These are phyloP conservation scores for Amitus sp. DNA, from an alignment of 2,888 invertebrate species.

Conservation along the genomic window DNA sequence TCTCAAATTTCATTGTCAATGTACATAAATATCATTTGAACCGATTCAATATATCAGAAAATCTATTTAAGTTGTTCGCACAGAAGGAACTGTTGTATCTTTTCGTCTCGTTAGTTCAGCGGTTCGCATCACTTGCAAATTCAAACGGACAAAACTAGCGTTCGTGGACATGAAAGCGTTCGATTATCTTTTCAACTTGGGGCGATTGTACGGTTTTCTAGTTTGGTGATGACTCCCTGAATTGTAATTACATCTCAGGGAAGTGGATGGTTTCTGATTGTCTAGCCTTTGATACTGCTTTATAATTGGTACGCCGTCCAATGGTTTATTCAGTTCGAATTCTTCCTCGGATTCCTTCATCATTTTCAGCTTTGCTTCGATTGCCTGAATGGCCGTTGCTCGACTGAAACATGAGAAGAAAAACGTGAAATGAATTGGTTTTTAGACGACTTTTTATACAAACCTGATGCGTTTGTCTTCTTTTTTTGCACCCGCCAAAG, in stretches of 20 bases:
- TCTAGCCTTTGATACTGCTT: constrained; percentile 73
- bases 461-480: constrained; percentile 69
- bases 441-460: too few species aligned
- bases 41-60: too few species aligned
- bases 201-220: constrained; percentile 59
- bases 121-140: too few species aligned
- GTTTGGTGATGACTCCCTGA: constrained; percentile 52
- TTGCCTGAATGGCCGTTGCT: constrained; percentile 85
- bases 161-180: too few species aligned
- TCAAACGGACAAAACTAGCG: too few species aligned
- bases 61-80: too few species aligned
- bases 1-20: too few species aligned
- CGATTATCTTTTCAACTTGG: constrained; percentile 62
- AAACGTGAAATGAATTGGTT: too few species aligned
- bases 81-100: too few species aligned
- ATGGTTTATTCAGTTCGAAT: constrained; percentile 78
- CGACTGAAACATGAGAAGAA: constrained; percentile 68
- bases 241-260: constrained; percentile 51
- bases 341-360: constrained; percentile 78
- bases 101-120: too few species aligned
- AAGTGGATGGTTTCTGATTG: constrained; percentile 61
- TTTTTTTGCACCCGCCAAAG: constrained; percentile 73
- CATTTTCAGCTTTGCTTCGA: constrained; percentile 86
- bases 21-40: too few species aligned
- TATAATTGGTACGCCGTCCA: constrained; percentile 75